Percentiles rank a stretch among this genome's conserved stretches.
Evolutionary conservation across 2,888 invertebrate genomes (phyloP).

Genomic region (Cephonodes hylas): DNA sequence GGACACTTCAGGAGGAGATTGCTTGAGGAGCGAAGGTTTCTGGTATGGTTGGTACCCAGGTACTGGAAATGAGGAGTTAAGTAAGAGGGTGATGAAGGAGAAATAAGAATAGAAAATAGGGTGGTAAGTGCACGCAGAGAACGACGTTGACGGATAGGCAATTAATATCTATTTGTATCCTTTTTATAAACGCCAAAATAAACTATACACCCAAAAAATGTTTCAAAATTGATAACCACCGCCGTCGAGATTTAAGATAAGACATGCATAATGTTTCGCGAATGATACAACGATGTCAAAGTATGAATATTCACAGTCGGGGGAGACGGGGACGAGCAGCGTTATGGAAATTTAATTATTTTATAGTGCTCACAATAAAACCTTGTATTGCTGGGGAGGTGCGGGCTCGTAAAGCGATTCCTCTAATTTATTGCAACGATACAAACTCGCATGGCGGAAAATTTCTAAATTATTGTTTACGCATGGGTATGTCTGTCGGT

Average conservation of each 20-base stretch:
- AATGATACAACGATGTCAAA: background rate
- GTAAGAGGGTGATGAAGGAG: too few relatives aligned
- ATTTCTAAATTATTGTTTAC: conserved; percentile 3
- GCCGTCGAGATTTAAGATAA: background rate
- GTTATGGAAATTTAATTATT: conserved; percentile 69
- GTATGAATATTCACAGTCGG: conserved; percentile 9
- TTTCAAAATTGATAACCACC: too few relatives aligned
- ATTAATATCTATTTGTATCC: too few relatives aligned
- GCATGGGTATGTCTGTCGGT: background rate
- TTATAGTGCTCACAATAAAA: conserved; percentile 57
- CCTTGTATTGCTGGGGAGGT: conserved; percentile 41
- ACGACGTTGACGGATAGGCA: too few relatives aligned
- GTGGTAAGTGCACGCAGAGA: too few relatives aligned
- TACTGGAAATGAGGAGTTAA: too few relatives aligned
- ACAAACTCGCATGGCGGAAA: conserved; percentile 3
- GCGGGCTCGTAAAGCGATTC: conserved; percentile 33
- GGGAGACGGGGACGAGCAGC: conserved; percentile 34
- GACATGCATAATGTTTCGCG: background rate
- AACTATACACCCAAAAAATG: too few relatives aligned
- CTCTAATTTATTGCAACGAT: conserved; percentile 42
- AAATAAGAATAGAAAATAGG: too few relatives aligned
- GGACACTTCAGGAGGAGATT: too few relatives aligned
- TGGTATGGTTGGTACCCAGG: too few relatives aligned
- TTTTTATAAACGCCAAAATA: too few relatives aligned
- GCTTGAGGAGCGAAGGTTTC: too few relatives aligned